Percentiles rank a stretch among this genome's conserved stretches.
Evolutionary conservation across 2,113 vertebrate species (phyloP).

Genomic region (Agelaius phoeniceus): DNA sequence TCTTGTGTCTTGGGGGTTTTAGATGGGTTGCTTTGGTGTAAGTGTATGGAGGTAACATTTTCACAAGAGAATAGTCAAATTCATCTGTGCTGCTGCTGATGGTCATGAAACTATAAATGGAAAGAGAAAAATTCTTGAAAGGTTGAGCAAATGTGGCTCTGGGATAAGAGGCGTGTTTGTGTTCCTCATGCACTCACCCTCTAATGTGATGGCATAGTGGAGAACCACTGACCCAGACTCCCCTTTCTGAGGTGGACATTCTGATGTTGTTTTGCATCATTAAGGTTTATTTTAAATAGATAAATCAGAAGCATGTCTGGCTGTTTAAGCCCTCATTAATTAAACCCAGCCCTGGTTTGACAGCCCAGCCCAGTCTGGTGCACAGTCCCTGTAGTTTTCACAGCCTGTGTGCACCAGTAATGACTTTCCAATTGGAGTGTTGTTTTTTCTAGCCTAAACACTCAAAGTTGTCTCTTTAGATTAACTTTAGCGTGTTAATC

Average conservation of each 20-base stretch:
- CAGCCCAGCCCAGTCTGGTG: conserved; percentile 8
- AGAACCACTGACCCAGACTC: neutral
- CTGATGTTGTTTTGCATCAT: neutral
- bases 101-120: neutral
- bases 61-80: conserved; percentile 61
- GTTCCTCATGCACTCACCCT: neutral
- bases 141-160: neutral
- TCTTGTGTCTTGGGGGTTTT: neutral
- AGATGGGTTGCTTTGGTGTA: neutral
- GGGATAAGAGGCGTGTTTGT: neutral
- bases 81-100: neutral
- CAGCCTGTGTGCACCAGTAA: conserved; percentile 35
- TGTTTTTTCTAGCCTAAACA: conserved; percentile 32
- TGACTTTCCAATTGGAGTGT: conserved; percentile 25
- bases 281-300: neutral
- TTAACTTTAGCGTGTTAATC: conserved; percentile 40
- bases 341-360: conserved; percentile 14
- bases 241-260: neutral
- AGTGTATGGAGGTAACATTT: conserved; percentile 42
- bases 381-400: neutral
- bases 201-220: neutral
- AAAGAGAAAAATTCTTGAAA: neutral
- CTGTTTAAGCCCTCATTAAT: conserved; percentile 33
- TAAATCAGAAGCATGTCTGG: conserved; percentile 16
- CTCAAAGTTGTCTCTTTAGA: conserved; percentile 46